phyloP scores from a whole-genome alignment of 2,797 vertebrate genomes.

The Epinephelus awoara region DNA sequence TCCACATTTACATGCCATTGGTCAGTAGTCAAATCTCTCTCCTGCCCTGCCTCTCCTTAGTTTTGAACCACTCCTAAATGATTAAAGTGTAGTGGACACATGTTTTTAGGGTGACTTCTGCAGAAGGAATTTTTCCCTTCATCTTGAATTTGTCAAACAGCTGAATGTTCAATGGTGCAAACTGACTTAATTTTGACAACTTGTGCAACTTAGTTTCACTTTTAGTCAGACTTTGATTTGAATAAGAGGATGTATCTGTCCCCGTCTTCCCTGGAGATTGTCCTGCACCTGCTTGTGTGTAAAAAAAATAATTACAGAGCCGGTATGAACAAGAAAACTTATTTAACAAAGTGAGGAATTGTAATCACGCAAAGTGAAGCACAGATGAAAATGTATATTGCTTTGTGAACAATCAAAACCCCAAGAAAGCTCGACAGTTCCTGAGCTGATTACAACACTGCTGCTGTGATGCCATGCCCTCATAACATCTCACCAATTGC shows the following conservation, averaged over 20 bases:
- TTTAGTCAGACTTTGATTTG: neutral
- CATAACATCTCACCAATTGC: constrained; percentile 19
- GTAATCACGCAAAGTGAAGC: neutral
- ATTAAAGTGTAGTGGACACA: neutral
- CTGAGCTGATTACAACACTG: neutral
- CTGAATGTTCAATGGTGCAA: constrained; percentile 1
- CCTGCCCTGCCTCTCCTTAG: neutral
- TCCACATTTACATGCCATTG: neutral
- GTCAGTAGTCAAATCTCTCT: neutral
- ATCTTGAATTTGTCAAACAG: neutral
- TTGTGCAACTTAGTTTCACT: neutral
- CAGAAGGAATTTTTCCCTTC: neutral
- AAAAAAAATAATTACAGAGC: too few species aligned
- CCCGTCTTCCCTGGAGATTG: neutral
- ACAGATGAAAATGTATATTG: neutral
- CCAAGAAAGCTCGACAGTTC: neutral
- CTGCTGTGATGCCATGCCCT: neutral
- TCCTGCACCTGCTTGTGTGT: neutral
- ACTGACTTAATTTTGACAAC: neutral
- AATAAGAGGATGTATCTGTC: neutral
- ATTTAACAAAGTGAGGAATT: neutral
- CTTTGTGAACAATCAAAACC: neutral
- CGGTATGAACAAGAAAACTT: too few species aligned
- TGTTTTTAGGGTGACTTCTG: neutral
- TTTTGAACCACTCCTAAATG: neutral